A percentile compares a stretch with the other conserved stretches of the same genome.
phyloP scores from a whole-genome alignment of 1,140 invertebrate species.

The Leptinotarsa undecemlineata region DNA sequence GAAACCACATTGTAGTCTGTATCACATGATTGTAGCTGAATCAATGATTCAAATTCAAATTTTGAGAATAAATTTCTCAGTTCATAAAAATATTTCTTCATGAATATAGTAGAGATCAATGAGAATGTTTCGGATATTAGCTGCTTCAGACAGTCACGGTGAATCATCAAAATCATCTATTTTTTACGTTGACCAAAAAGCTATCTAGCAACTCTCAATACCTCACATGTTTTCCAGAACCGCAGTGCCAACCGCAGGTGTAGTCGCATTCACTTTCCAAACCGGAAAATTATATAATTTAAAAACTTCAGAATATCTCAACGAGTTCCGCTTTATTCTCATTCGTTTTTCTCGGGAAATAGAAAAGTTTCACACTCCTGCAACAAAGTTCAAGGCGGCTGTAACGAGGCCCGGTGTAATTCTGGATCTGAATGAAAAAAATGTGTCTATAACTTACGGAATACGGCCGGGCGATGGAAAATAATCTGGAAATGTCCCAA shows the following conservation, averaged over 20 bases:
- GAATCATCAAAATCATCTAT: too few species aligned
- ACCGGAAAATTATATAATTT: conserved; percentile 16
- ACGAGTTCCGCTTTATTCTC: conserved; percentile 13
- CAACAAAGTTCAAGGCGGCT: background rate
- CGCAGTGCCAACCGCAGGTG: background rate
- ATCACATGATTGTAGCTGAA: too few species aligned
- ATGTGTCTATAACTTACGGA: conserved; percentile 32
- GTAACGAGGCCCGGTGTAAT: conserved; percentile 30
- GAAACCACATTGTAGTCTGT: too few species aligned
- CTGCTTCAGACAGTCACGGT: too few species aligned
- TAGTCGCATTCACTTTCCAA: background rate
- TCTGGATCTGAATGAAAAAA: conserved; percentile 35
- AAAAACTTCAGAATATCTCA: conserved; percentile 23
- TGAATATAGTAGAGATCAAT: too few species aligned
- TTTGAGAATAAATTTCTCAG: too few species aligned
- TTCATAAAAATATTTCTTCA: too few species aligned
- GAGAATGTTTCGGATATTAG: too few species aligned
- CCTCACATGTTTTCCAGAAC: background rate
- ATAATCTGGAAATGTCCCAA: conserved; percentile 29
- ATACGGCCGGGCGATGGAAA: conserved; percentile 33
- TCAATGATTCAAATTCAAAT: too few species aligned
- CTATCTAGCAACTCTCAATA: background rate
- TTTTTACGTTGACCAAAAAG: too few species aligned
- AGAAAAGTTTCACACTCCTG: conserved; percentile 21
- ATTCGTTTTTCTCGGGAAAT: background rate